Evolutionary conservation across 2,888 invertebrate genomes (phyloP).

Genomic region (Cetonia aurata): DNA sequence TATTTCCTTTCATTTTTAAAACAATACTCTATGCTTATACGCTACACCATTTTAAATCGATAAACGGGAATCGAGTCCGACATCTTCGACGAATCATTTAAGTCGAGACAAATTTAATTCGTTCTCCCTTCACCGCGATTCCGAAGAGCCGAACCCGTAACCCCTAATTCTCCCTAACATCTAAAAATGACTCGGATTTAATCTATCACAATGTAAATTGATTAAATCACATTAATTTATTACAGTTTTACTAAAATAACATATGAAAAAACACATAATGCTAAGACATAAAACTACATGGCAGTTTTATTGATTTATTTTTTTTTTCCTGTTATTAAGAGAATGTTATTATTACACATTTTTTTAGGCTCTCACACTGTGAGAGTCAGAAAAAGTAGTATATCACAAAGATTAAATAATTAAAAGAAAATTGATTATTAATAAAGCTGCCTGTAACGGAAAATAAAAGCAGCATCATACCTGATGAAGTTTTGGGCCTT

Average conservation of each 20-base stretch:
- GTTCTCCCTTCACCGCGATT: conserved; percentile 11
- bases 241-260: not conserved
- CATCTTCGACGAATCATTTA: conserved; percentile 6
- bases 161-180: not conserved
- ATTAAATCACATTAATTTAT: conserved; percentile 42
- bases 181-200: conserved; percentile 21
- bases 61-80: conserved; percentile 3
- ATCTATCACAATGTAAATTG: conserved; percentile 36
- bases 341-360: too few species aligned
- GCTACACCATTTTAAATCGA: too few species aligned
- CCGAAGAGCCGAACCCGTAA: conserved; percentile 7
- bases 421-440: too few species aligned
- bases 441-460: too few species aligned
- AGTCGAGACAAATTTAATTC: conserved; percentile 10
- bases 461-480: too few species aligned
- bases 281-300: conserved; percentile 45
- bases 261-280: conserved; percentile 1
- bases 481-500: too few species aligned
- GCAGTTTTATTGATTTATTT: conserved; percentile 40
- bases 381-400: conserved; percentile 3
- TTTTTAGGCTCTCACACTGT: conserved; percentile 24
- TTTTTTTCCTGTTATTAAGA: too few species aligned
- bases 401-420: not conserved
- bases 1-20: conserved; percentile 1
- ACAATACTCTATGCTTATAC: not conserved